Base-by-base conservation (phyloP, 2,888 invertebrate genomes). In the Microdon myrmicae region DNA sequence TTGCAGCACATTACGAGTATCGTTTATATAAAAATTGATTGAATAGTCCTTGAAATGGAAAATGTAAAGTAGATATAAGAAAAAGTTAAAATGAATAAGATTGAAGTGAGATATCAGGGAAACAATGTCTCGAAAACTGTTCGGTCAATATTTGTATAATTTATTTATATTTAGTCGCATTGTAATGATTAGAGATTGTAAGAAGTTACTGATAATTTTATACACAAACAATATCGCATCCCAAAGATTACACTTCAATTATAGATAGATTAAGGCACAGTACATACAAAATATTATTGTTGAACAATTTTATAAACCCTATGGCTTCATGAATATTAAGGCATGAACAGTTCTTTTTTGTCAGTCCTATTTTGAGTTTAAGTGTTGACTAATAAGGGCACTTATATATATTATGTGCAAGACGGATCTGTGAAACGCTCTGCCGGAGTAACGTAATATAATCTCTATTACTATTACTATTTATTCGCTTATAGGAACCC, bases 171-270 rank as follows among this genome's bases (percentile, higher is more conserved):
- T 17, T n/a, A 22, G 8, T 8, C 22, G 5, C 8, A 5, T 8
- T 22, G 22, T 22, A 22, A 8, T 6, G 6, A 8, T 6, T 22
- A 8, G 6, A 22, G 22, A 6, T 22, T 8, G 22, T 22, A 22
- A 5, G 8, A 22, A 22, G 8, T 6, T 22, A 22, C 22, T 22
- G 5, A 6, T 22, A 22, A 6, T 6, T 22, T 6, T 22, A 22
- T 22, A 8, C 8, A 22, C 8, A 6, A 6, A 22, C 22, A 22
- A 60, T 49, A 48, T 26, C 45, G 43, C 32, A 38, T 25, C 48
- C 55, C 60, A 61, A 61, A 61, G 60, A 61, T 60, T 60, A 47
- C 16, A 31, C 38, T 35, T 54, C 22, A 48, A 38, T 38, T n/a
- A 45, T 35, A 44, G 13, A 12, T 45, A 41, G 54, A 47, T 25